A percentile compares a stretch with the other conserved stretches of the same genome.
Evolutionary conservation across 2,113 vertebrate genomes (phyloP).

Genomic region (Chroicocephalus ridibundus): DNA sequence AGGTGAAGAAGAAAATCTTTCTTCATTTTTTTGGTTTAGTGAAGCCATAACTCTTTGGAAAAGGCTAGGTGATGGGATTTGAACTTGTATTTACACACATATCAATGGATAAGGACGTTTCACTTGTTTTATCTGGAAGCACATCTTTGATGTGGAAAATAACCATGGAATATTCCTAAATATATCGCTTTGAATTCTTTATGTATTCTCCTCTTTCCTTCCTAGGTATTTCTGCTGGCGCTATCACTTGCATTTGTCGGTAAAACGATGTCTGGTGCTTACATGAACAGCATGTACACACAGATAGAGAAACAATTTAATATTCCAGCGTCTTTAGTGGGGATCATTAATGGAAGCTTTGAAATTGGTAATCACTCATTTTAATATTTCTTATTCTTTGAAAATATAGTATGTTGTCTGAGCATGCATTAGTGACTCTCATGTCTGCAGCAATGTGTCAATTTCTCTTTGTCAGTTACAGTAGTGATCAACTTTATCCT

Average conservation of each 20-base stretch:
- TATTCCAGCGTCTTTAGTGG: slow-evolving; percentile 76
- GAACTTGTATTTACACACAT: background rate
- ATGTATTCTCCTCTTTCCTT: background rate
- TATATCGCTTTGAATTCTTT: background rate
- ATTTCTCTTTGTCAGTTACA: background rate
- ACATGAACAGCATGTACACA: slow-evolving; percentile 81
- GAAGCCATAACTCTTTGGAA: background rate
- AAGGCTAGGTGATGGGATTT: background rate
- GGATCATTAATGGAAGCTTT: slow-evolving; percentile 82
- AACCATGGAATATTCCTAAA: background rate
- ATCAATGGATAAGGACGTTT: background rate
- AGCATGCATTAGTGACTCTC: background rate
- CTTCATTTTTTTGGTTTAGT: background rate
- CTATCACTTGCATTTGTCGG: slow-evolving; percentile 74
- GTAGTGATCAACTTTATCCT: background rate
- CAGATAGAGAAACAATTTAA: slow-evolving; percentile 83
- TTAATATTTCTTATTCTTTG: background rate
- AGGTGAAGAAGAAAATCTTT: background rate
- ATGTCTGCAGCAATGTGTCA: background rate
- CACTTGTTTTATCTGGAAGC: background rate
- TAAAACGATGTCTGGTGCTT: slow-evolving; percentile 77
- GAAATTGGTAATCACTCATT: slow-evolving; percentile 78
- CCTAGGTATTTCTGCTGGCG: slow-evolving; percentile 77
- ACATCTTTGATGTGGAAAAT: background rate
- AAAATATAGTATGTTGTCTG: background rate